A percentile compares a stretch with the other conserved stretches of the same genome.
phyloP scores from a whole-genome alignment of 2,113 vertebrate species.

The Neolamprologus sp. region DNA sequence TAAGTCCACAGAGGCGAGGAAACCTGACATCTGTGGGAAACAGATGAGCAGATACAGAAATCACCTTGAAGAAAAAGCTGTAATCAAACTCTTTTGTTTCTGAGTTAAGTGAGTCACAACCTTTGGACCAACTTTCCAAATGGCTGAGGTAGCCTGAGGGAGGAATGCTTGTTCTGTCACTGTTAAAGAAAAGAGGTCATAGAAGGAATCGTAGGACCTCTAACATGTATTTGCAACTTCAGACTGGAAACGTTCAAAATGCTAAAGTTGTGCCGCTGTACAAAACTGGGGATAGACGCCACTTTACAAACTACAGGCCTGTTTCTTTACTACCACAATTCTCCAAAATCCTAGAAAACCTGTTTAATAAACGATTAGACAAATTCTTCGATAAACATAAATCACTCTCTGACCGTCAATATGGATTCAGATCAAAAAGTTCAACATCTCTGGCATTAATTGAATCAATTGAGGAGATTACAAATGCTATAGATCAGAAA shows the following conservation, averaged over 20 bases:
- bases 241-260: background rate
- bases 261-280: background rate
- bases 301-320: fast-evolving
- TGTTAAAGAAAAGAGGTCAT: background rate
- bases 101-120: background rate
- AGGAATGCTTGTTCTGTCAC: background rate
- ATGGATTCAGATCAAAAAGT: too few relatives aligned
- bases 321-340: background rate
- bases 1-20: conserved; percentile 5
- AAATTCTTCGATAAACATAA: too few relatives aligned
- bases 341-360: background rate
- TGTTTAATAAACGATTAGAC: fast-evolving
- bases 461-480: fast-evolving
- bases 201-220: background rate
- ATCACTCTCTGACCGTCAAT: too few relatives aligned
- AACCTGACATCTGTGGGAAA: too few relatives aligned
- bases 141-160: background rate
- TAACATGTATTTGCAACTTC: background rate
- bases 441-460: too few relatives aligned
- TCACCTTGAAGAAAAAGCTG: background rate
- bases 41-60: background rate
- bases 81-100: background rate
- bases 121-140: background rate
- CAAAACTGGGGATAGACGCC: fast-evolving
- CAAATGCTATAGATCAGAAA: too few relatives aligned